phyloP scores from a whole-genome alignment of 2,888 invertebrate genomes.

The Cenopis cana region DNA sequence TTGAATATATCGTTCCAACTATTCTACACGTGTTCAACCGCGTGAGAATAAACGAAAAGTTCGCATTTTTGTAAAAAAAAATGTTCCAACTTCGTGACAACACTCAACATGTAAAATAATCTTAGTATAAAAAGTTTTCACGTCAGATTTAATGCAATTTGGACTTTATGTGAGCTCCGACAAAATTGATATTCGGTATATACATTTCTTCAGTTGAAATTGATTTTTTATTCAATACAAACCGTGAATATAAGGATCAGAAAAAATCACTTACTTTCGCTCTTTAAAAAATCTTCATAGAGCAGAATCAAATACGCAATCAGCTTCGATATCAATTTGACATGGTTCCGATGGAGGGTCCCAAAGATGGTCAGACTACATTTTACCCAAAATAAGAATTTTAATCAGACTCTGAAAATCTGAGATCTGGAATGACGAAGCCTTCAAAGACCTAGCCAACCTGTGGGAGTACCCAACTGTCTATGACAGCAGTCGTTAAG shows the following conservation, averaged over 20 bases:
- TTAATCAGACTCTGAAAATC: no score
- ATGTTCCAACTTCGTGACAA: no score
- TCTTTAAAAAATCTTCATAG: neutral
- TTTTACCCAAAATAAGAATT: neutral
- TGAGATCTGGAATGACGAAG: no score
- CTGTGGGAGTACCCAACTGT: no score
- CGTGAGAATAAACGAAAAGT: no score
- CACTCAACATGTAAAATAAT: no score
- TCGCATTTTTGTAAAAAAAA: no score
- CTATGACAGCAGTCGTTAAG: no score
- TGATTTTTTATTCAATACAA: neutral
- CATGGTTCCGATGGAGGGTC: neutral
- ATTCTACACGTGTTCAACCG: no score
- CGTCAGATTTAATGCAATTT: neutral
- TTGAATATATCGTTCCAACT: no score
- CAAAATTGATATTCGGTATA: neutral
- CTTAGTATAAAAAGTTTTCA: constrained; percentile 1
- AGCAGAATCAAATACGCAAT: neutral
- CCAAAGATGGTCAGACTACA: neutral
- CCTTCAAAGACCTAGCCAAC: no score
- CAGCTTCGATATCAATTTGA: neutral
- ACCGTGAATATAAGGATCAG: neutral
- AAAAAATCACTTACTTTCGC: constrained; percentile 23
- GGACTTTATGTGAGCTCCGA: neutral
- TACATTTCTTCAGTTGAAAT: neutral